Percentiles rank a stretch among this genome's conserved stretches.
phyloP scores from a whole-genome alignment of 2,888 invertebrate genomes.

The Rhimphoctona megacephalus region DNA sequence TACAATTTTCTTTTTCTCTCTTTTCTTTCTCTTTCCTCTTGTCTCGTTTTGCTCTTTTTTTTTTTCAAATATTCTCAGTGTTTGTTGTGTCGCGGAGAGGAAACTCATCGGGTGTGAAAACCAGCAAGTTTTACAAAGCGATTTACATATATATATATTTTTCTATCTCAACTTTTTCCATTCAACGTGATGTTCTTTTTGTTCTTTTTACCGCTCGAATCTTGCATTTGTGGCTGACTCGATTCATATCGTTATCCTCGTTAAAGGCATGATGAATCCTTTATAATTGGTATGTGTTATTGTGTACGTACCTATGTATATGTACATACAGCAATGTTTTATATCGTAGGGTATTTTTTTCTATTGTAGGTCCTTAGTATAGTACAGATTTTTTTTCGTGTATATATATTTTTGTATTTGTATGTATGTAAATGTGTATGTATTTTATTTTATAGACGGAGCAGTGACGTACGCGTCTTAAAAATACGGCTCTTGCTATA shows the following conservation, averaged over 20 bases:
- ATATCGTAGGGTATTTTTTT: conserved; percentile 54
- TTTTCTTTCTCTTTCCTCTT: neutral
- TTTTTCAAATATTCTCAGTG: neutral
- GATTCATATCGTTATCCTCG: conserved; percentile 31
- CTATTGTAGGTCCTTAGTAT: conserved; percentile 8
- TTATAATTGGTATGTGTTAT: conserved; percentile 25
- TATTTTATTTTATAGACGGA: conserved; percentile 60
- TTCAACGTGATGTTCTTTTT: neutral
- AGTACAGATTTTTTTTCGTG: neutral
- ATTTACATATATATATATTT: neutral
- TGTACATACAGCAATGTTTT: conserved; percentile 54
- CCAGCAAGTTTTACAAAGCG: conserved; percentile 6
- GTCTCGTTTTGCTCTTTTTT: neutral
- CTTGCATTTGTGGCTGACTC: conserved; percentile 6
- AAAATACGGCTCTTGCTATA: conserved; percentile 65
- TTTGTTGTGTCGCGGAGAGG: neutral
- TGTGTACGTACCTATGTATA: conserved; percentile 63
- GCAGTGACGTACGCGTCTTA: conserved; percentile 62
- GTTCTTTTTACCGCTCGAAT: conserved; percentile 7
- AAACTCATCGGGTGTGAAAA: neutral
- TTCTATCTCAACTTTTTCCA: neutral
- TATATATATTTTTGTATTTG: conserved; percentile 30
- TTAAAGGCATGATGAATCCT: conserved; percentile 38
- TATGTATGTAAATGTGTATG: conserved; percentile 42
- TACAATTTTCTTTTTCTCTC: conserved; percentile 36